A percentile compares a stretch with the other conserved stretches of the same genome.
These are phyloP conservation scores for Sarcophaga caerulescens DNA, from an alignment of 2,888 invertebrate genomes.

Conservation along the genomic window DNA sequence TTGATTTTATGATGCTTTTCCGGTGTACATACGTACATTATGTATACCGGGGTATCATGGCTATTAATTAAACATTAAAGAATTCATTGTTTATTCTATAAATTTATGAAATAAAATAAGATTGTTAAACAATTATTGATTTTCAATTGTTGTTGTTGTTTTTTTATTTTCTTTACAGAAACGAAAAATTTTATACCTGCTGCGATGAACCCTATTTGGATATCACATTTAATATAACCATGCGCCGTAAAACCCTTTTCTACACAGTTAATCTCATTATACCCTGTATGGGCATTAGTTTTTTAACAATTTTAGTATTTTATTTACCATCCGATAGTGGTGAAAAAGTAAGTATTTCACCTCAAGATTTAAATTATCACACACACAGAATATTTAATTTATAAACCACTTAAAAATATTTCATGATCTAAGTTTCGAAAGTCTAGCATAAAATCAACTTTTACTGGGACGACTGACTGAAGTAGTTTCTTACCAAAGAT, in stretches of 20 bases:
- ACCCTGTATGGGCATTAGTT: slow-evolving; percentile 98
- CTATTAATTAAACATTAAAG: no score
- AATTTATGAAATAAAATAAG: no score
- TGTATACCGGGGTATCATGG: no score
- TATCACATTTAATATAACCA: slow-evolving; percentile 98
- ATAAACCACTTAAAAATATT: no score
- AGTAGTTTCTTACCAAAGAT: no score
- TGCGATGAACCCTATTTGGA: slow-evolving; percentile 98
- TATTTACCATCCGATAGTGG: slow-evolving; percentile 98
- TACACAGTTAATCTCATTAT: slow-evolving; percentile 98
- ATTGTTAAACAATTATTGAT: neutral
- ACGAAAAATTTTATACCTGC: slow-evolving; percentile 97
- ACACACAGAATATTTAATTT: neutral
- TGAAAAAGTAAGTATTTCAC: slow-evolving; percentile 89
- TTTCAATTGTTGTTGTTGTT: neutral
- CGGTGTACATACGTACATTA: no score
- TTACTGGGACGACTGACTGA: no score
- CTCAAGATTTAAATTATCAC: neutral
- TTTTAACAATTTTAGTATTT: slow-evolving; percentile 97
- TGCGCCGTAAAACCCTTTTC: slow-evolving; percentile 97
- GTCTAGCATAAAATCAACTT: no score
- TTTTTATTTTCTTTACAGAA: slow-evolving; percentile 82
- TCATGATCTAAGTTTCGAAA: no score
- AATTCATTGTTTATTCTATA: no score
- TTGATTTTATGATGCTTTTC: no score